Conservation (phyloP, 1,140 invertebrate species). For the Aphelenchoides fujianensis region DNA sequence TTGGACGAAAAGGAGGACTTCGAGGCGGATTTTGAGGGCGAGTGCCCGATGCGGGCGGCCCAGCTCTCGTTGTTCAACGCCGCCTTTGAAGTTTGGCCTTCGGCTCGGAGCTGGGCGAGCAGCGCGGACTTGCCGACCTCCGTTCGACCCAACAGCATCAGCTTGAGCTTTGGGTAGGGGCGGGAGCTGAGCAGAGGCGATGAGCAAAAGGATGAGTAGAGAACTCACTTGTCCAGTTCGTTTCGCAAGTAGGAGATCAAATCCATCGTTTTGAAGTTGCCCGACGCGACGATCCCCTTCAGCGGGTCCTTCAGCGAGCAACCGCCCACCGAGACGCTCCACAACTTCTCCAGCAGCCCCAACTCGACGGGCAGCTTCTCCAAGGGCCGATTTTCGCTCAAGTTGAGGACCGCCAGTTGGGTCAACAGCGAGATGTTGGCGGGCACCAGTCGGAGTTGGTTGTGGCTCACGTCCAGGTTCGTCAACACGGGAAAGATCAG, state of each 20-base stretch:
- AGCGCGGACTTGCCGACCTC: constrained; percentile 90
- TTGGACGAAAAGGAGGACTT: constrained; percentile 51
- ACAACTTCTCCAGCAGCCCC: constrained; percentile 83
- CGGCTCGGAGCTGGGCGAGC: constrained; percentile 79
- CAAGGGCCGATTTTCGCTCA: constrained; percentile 82
- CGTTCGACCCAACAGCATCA: constrained; percentile 94
- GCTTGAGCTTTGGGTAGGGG: constrained; percentile 88
- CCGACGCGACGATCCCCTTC: constrained; percentile 83
- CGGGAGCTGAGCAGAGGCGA: constrained; percentile 79
- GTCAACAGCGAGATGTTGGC: constrained; percentile 77
- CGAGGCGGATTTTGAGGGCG: constrained; percentile 72
- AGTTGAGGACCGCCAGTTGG: constrained; percentile 87
- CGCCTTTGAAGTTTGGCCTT: constrained; percentile 74
- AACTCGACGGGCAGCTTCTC: constrained; percentile 85
- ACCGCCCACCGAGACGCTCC: constrained; percentile 88
- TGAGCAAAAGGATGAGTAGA: constrained; percentile 31
- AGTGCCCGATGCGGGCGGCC: constrained; percentile 86
- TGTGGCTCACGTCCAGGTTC: constrained; percentile 88
- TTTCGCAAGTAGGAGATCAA: constrained; percentile 88
- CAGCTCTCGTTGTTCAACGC: constrained; percentile 80
- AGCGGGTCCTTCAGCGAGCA: constrained; percentile 79
- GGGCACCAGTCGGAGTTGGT: constrained; percentile 77
- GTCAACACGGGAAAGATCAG: constrained; percentile 88
- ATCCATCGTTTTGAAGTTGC: constrained; percentile 91
- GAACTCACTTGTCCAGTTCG: constrained; percentile 67